Evolutionary conservation across 2,888 invertebrate genomes (phyloP).

Genomic region (Noctua janthe): DNA sequence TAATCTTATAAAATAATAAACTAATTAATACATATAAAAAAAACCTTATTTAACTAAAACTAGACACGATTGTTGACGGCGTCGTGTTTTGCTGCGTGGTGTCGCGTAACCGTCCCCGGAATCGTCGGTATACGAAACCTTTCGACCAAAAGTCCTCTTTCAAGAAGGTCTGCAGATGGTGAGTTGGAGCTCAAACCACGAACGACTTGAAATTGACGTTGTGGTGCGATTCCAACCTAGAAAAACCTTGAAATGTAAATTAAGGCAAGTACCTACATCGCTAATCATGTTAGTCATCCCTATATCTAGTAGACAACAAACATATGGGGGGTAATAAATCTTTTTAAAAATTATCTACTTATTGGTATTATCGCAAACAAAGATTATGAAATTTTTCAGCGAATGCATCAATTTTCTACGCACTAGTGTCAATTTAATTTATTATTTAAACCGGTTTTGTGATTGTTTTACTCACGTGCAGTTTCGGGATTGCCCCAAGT

Average conservation of each 20-base stretch:
- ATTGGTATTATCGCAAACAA: slow-evolving; percentile 5
- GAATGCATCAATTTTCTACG: slow-evolving; percentile 5
- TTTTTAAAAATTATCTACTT: slow-evolving; percentile 8
- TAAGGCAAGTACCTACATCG: neutral
- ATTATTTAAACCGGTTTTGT: slow-evolving; percentile 2
- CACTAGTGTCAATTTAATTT: slow-evolving; percentile 15
- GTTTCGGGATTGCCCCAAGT: neutral
- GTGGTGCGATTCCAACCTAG: too few species aligned
- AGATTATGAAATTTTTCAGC: slow-evolving; percentile 11
- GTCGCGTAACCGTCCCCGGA: too few species aligned
- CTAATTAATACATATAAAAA: too few species aligned
- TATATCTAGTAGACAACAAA: neutral
- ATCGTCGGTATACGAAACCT: too few species aligned
- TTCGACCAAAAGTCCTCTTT: too few species aligned
- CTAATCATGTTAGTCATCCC: slow-evolving; percentile 6
- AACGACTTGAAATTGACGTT: too few species aligned
- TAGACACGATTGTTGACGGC: too few species aligned
- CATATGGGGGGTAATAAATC: slow-evolving; percentile 11
- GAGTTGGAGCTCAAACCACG: too few species aligned
- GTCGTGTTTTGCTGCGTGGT: too few species aligned
- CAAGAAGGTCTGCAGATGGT: too few species aligned
- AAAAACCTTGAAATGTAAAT: neutral
- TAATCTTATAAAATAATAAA: too few species aligned
- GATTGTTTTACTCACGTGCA: neutral
- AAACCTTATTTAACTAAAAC: too few species aligned